Conservation (phyloP, 1,140 invertebrate species). For the Tetragnatha versicolor region DNA sequence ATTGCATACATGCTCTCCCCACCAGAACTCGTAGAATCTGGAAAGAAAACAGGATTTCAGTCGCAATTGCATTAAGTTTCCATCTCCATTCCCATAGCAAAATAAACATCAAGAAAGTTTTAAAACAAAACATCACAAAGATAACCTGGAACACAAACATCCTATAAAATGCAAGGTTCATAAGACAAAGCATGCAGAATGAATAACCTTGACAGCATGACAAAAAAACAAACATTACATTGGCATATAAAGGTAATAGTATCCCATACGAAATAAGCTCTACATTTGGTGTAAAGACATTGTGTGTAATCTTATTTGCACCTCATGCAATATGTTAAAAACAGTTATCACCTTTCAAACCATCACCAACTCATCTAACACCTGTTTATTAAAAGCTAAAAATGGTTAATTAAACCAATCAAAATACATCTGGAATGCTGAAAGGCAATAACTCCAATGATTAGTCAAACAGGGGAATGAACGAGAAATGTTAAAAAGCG, state of each 20-base stretch:
- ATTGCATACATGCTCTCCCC: slow-evolving; percentile 97
- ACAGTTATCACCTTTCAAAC: slow-evolving; percentile 51
- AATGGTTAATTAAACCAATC: slow-evolving; percentile 24
- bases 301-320: too few species aligned
- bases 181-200: too few species aligned
- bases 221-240: too few species aligned
- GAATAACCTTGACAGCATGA: too few species aligned
- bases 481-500: slow-evolving; percentile 15
- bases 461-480: slow-evolving; percentile 18
- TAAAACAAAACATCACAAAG: too few species aligned
- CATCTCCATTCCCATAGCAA: too few species aligned
- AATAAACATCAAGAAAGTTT: too few species aligned
- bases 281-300: too few species aligned
- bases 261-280: too few species aligned
- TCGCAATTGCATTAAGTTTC: too few species aligned
- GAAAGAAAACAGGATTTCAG: neutral
- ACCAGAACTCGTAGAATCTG: slow-evolving; percentile 75
- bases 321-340: slow-evolving; percentile 36
- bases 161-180: neutral
- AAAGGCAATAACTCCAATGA: slow-evolving; percentile 51
- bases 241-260: too few species aligned
- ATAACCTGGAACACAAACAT: too few species aligned
- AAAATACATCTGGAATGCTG: slow-evolving; percentile 15
- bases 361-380: slow-evolving; percentile 40
- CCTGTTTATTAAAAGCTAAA: slow-evolving; percentile 30